These are phyloP conservation scores for Nothobranchius kuhntae DNA, from an alignment of 2,113 vertebrate genomes.

Conservation along the genomic window DNA sequence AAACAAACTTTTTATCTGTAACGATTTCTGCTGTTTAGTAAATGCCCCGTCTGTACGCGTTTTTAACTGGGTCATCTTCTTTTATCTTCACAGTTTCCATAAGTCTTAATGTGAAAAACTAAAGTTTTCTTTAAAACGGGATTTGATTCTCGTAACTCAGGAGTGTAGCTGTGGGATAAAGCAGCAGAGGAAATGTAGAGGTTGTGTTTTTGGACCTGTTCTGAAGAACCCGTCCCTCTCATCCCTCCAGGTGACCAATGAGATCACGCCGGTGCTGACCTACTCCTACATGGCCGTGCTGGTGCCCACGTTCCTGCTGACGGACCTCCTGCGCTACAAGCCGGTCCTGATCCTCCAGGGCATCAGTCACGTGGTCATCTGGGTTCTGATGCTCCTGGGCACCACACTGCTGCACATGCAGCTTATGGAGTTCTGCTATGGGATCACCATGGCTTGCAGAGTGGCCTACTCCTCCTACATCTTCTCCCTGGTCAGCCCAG, in stretches of 20 bases:
- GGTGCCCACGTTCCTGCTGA: conserved; percentile 92
- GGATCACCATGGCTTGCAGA: conserved; percentile 91
- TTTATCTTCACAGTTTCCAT: too few species aligned
- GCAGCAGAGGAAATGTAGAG: too few species aligned
- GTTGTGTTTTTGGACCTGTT: too few species aligned
- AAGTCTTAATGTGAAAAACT: too few species aligned
- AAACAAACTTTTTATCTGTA: too few species aligned
- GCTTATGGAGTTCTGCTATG: conserved; percentile 94
- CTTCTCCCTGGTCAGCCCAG: conserved; percentile 87
- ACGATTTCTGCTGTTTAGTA: too few species aligned
- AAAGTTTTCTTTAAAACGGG: too few species aligned
- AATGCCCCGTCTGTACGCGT: too few species aligned
- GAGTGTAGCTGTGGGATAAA: too few species aligned
- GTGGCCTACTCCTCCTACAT: conserved; percentile 98
- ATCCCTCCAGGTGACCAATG: conserved; percentile 87
- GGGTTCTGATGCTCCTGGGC: conserved; percentile 87
- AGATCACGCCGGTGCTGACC: conserved; percentile 88
- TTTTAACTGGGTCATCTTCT: too few species aligned
- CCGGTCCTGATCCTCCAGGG: conserved; percentile 91
- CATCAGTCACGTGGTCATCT: conserved; percentile 87
- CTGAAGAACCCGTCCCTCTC: too few species aligned
- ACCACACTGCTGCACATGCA: conserved; percentile 85
- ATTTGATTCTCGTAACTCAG: too few species aligned
- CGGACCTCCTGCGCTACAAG: conserved; percentile 91
- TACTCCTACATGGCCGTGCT: conserved; percentile 92